These are phyloP conservation scores for Acrocyrtus sp. DNA, from an alignment of 2,888 invertebrate genomes.

Conservation along the genomic window DNA sequence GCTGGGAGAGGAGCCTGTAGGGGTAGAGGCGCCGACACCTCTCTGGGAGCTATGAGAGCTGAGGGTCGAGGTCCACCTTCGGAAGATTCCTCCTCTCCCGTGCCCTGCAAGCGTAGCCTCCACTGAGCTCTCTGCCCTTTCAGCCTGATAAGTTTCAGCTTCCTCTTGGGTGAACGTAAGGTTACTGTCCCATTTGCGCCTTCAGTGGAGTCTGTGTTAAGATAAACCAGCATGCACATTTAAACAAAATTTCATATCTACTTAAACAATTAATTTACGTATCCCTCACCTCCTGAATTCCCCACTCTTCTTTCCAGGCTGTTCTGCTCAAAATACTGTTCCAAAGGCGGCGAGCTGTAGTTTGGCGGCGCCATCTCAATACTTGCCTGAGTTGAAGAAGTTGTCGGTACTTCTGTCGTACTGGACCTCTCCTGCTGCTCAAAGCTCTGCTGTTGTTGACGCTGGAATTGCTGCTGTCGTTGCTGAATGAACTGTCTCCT, in stretches of 20 bases:
- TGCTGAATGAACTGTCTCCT: constrained; percentile 26
- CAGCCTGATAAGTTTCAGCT: constrained; percentile 59
- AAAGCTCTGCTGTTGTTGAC: constrained; percentile 14
- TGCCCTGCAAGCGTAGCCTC: constrained; percentile 55
- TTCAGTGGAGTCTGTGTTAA: constrained; percentile 46
- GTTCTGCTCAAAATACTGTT: constrained; percentile 44
- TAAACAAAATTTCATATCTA: neutral
- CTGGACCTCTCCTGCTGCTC: neutral
- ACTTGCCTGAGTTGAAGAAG: constrained; percentile 40
- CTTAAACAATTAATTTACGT: no score
- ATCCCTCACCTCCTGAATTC: constrained; percentile 52
- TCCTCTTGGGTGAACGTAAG: constrained; percentile 38
- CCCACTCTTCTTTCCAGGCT: constrained; percentile 55
- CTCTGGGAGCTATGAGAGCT: constrained; percentile 36
- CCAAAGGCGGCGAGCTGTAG: constrained; percentile 47
- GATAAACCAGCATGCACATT: constrained; percentile 7
- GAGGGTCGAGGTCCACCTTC: constrained; percentile 32
- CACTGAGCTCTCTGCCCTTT: constrained; percentile 62
- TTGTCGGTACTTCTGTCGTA: neutral
- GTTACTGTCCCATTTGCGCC: constrained; percentile 27
- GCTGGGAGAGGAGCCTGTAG: constrained; percentile 33
- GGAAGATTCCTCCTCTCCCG: constrained; percentile 20
- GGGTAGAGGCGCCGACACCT: constrained; percentile 23
- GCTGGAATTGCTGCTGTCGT: constrained; percentile 13
- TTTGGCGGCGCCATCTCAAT: constrained; percentile 57